phyloP scores from a whole-genome alignment of 2,113 vertebrate species.

The Nibea coibor region DNA sequence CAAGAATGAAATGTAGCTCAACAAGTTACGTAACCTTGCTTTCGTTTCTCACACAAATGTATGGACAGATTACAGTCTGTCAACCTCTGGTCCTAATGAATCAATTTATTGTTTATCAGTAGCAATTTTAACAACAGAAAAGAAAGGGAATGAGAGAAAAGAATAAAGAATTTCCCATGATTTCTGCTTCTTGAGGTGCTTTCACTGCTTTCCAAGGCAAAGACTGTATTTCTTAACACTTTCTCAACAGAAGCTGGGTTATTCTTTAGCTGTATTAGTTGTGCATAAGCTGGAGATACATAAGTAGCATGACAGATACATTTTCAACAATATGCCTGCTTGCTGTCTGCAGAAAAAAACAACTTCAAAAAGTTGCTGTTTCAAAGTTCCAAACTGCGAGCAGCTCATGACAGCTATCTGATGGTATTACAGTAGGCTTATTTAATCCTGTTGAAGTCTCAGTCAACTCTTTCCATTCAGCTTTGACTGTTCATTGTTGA shows the following conservation, averaged over 20 bases:
- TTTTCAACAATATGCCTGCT: not conserved
- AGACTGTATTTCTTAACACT: not conserved
- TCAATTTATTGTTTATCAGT: not conserved
- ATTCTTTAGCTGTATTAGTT: not conserved
- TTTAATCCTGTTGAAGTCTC: slow-evolving; percentile 5
- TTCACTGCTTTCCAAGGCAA: not conserved
- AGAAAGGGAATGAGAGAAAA: not conserved
- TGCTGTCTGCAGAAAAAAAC: not conserved
- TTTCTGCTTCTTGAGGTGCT: too few species aligned
- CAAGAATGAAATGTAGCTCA: not conserved
- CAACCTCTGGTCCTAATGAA: not conserved
- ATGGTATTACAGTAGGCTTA: not conserved
- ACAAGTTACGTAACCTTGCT: too few species aligned
- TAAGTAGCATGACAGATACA: not conserved
- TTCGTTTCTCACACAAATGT: not conserved
- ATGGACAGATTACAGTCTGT: not conserved
- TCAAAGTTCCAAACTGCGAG: not conserved
- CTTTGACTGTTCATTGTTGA: not conserved
- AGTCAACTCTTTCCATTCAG: not conserved
- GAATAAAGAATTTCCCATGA: not conserved
- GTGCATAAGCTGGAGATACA: not conserved
- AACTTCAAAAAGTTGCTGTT: not conserved
- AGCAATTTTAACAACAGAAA: not conserved
- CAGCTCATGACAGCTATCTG: slow-evolving; percentile 15
- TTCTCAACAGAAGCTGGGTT: not conserved